Evolutionary conservation across 2,113 vertebrate species (phyloP).

Genomic region (Tetrao urogallus): DNA sequence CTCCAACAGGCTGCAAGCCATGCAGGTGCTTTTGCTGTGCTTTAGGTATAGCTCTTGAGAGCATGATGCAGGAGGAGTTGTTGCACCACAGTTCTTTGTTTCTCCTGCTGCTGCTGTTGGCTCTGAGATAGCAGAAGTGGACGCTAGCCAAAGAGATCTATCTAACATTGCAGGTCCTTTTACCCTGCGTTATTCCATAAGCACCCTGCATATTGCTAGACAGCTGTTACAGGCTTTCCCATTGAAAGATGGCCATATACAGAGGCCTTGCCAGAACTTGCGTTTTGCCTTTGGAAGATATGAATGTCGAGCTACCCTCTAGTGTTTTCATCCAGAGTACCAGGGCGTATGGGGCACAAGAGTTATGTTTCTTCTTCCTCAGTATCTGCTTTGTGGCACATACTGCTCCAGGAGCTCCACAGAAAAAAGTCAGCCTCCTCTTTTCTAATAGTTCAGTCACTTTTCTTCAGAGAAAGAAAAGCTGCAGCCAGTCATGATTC

Average conservation of each 20-base stretch:
- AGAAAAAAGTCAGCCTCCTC: background rate
- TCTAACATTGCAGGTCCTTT: background rate
- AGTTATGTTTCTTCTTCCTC: background rate
- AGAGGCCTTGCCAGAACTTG: background rate
- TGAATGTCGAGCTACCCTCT: constrained; percentile 7
- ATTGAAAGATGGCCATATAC: background rate
- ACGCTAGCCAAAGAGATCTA: background rate
- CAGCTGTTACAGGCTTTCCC: background rate
- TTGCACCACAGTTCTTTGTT: background rate
- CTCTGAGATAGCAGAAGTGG: background rate
- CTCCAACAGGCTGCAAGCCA: background rate
- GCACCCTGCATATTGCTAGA: background rate
- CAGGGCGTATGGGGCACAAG: background rate
- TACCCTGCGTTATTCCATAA: background rate
- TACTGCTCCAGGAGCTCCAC: background rate
- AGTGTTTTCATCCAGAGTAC: background rate
- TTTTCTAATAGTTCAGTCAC: background rate
- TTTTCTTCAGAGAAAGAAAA: background rate
- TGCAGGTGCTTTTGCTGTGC: background rate
- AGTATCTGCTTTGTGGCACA: background rate
- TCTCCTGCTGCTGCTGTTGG: background rate
- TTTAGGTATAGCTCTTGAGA: background rate
- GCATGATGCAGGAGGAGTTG: background rate
- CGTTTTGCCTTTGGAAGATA: background rate
- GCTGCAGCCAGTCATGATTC: background rate